Evolutionary conservation across 35 echinoderm and acorn worm genomes (phyloP), one percentile per base, ranked within the genome.

Genomic region (Acanthaster planci): DNA sequence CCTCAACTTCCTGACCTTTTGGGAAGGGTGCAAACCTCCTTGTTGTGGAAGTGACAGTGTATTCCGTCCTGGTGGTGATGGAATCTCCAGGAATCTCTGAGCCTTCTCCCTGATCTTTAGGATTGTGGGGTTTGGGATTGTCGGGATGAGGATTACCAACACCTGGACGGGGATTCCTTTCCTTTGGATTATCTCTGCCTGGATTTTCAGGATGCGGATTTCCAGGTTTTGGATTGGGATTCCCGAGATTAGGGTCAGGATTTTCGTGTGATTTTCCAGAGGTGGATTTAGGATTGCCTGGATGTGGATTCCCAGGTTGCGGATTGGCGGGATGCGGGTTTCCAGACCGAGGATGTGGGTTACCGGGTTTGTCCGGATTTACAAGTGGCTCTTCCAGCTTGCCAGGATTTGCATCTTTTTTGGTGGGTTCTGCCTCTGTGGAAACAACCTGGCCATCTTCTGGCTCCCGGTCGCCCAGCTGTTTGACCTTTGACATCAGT

Each of bases 391-490:
- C 29, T 72, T 26, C 23, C 1, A 10, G 10, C 23, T 72, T 26
- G 64, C 22, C 30, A 14, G 64, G 64, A 35, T 68, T 68, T 31
- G 60, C 19, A 68, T 72, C 64, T 72, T 72, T 72, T 72, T 72
- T 26, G 34, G 64, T 72, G 19, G 7, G 34, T 7, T 35, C 12
- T 12, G 4, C 42, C 42, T 47, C 42, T 12, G 42, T 12, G 42
- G 42, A 12, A 47, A 47, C 42, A 47, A 47, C 42, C 64, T 21
- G 64, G 7, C 34, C 29, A 72, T 7, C 64, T 31, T 34, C 34
- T 15, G 29, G 64, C 64, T 72, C 30, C 8, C 3, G 29, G 64
- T 29, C 23, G 26, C 26, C 64, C 23, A 72, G 60, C 60, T 8
- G n/a, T 67, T 32, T 23, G 31, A 26, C 7, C 15, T 72, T 72